Conservation (phyloP, 2,113 vertebrate species). For the Paedocypris sp. region DNA sequence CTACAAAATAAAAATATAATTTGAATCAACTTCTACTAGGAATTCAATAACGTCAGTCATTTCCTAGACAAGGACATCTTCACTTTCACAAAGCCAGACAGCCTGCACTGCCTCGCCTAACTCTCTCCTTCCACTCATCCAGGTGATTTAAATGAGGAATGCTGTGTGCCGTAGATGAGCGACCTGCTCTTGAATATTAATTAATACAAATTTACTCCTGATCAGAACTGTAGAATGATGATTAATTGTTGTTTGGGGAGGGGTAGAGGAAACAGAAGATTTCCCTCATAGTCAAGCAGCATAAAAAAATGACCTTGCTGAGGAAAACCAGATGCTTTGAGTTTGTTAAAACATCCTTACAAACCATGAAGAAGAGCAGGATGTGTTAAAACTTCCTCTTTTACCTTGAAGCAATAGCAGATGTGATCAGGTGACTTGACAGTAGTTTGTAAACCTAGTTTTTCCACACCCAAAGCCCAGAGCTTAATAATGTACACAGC, state of each 20-base stretch:
- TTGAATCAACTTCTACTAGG: no score
- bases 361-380: not conserved
- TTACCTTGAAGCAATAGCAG: no score
- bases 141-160: constrained; percentile 25
- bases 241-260: not conserved
- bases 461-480: no score
- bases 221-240: constrained; percentile 8
- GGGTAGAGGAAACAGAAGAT: not conserved
- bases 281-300: not conserved
- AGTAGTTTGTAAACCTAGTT: no score
- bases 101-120: not conserved
- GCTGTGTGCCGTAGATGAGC: constrained; percentile 21
- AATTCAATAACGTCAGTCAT: not conserved
- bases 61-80: constrained; percentile 11
- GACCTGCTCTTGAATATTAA: constrained; percentile 29
- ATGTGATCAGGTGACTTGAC: no score
- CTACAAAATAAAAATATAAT: no score
- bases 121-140: not conserved
- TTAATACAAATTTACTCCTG: constrained; percentile 19
- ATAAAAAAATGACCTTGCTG: not conserved
- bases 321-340: not conserved
- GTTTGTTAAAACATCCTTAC: no score
- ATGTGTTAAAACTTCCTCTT: not conserved
- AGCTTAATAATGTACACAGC: no score
- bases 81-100: not conserved